Conservation (phyloP, 2,113 vertebrate genomes). For the Pipa parva region DNA sequence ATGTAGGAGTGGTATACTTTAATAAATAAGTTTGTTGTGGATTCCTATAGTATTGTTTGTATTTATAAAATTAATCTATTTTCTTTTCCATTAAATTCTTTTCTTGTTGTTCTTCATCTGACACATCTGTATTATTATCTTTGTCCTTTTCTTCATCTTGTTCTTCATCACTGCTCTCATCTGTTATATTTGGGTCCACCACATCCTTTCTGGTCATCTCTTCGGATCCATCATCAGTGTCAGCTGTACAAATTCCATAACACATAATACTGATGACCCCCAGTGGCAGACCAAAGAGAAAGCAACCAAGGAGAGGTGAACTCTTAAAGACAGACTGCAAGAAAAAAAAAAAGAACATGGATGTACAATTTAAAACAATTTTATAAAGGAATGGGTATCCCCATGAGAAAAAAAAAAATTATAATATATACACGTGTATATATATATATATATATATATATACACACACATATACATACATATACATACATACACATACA, state of each 20-base stretch:
- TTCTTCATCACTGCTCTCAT: conserved; percentile 64
- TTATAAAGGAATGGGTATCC: no score
- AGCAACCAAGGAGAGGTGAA: conserved; percentile 92
- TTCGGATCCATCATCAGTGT: conserved; percentile 74
- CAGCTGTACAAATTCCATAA: conserved; percentile 93
- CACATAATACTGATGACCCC: conserved; percentile 98
- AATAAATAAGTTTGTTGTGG: conserved; percentile 66
- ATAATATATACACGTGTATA: no score
- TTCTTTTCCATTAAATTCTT: conserved; percentile 68
- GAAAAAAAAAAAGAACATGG: conserved; percentile 31
- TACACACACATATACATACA: no score
- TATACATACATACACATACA: no score
- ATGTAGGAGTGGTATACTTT: conserved; percentile 54
- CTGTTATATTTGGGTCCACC: conserved; percentile 50
- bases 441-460: no score
- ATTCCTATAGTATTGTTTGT: conserved; percentile 46
- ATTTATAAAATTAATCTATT: conserved; percentile 55
- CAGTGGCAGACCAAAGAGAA: conserved; percentile 93
- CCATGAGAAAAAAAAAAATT: no score
- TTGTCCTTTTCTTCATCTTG: conserved; percentile 56
- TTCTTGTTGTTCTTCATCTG: conserved; percentile 57
- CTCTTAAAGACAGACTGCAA: conserved; percentile 92
- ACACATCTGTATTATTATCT: conserved; percentile 43
- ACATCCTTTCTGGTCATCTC: conserved; percentile 72
- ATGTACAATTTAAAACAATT: no score